phyloP scores from a whole-genome alignment of 2,888 invertebrate genomes.

The Chloroclysta siterata region DNA sequence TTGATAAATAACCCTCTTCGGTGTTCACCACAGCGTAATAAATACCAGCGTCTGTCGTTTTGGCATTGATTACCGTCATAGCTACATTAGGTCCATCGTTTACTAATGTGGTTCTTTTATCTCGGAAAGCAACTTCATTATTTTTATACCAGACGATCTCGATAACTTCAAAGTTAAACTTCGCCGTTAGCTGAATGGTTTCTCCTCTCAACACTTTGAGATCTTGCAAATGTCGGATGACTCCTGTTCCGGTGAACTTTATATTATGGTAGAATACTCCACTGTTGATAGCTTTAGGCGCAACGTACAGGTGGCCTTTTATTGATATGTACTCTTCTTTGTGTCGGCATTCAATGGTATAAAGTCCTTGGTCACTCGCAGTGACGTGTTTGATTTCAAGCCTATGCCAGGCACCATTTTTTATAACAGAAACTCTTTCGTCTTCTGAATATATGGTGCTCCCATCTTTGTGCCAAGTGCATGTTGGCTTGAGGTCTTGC shows the following conservation, averaged over 20 bases:
- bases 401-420: constrained; percentile 41
- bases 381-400: constrained; percentile 42
- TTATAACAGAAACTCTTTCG: constrained; percentile 36
- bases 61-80: constrained; percentile 39
- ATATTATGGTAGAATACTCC: constrained; percentile 20
- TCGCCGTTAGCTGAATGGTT: constrained; percentile 42
- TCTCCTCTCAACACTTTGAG: constrained; percentile 39
- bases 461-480: constrained; percentile 51
- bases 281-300: constrained; percentile 15
- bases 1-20: constrained; percentile 44
- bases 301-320: constrained; percentile 46
- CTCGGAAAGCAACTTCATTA: constrained; percentile 35
- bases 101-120: constrained; percentile 39
- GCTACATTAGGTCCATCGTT: constrained; percentile 27
- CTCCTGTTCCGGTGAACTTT: constrained; percentile 15
- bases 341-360: constrained; percentile 42
- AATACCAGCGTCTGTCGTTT: constrained; percentile 47
- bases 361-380: constrained; percentile 48
- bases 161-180: constrained; percentile 29
- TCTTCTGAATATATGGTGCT: constrained; percentile 31
- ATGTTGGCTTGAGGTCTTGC: constrained; percentile 30
- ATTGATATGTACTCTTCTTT: constrained; percentile 32
- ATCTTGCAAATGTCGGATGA: constrained; percentile 40
- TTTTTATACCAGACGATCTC: constrained; percentile 49
- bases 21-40: constrained; percentile 48